Base-by-base conservation (phyloP, 2,888 invertebrate genomes). In the Diplolepis rosae region DNA sequence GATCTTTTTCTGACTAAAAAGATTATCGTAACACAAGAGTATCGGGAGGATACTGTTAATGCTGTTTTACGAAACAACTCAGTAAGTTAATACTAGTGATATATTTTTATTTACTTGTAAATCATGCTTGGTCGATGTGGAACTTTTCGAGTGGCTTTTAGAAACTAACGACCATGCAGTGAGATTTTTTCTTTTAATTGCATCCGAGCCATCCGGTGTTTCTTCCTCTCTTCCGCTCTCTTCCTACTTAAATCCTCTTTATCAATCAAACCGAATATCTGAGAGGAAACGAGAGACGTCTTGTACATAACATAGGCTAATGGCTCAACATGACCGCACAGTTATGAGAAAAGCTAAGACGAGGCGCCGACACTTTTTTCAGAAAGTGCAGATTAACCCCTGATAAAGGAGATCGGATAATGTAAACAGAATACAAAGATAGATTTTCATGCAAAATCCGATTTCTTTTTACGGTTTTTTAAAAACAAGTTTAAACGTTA, bases 231-330 rank as follows among this genome's bases (percentile, higher is more conserved):
- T 27, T 28, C 52, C 52, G n/a, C 11, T 61, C 35, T 27, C 39
- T 39, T 61, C 24, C 39, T 24, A 35, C 2, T 61, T 24, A n/a
- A n/a, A 61, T 39, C 13, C 35, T 13, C 22, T 54, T n/a, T 61
- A 22, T 61, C 39, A 13, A n/a, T 39, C 6, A 9, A 27, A 11
- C n/a, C 35, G n/a, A 61, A 61, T 35, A 22, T 13, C 6, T 3
- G 11, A 48, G 35, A 61, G 35, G 13, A 61, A 39, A 61, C 13
- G 7, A 39, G 32, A 54, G 15, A 61, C 35, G 24, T 61, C 39
- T 24, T 39, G 39, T 61, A 39, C 13, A 39, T 61, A 61, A 56
- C 22, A n/a, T 32, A 56, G 32, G 15, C 18, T 54, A 54, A 22
- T 15, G 15, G 30, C 6, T 54, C 32, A 15, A n/a, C 56, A n/a